These are phyloP conservation scores for Leuciscus waleckii DNA, from an alignment of 2,797 vertebrate species.

Conservation along the genomic window DNA sequence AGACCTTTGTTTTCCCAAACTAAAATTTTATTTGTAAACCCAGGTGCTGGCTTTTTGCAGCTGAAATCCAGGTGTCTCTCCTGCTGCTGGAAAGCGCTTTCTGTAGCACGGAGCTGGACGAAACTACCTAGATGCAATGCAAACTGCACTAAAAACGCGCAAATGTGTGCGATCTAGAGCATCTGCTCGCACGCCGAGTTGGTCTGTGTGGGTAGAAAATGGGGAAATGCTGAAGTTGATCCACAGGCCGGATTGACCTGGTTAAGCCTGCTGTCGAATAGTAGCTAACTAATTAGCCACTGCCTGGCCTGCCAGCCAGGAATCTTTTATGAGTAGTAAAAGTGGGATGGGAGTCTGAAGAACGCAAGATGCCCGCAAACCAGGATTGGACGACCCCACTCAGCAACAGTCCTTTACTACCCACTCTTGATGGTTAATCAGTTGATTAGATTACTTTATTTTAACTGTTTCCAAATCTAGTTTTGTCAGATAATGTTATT, in stretches of 20 bases:
- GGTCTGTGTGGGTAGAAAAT: not conserved
- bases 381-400: constrained; percentile 46
- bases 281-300: constrained; percentile 54
- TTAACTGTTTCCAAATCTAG: not conserved
- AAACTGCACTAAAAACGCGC: constrained; percentile 22
- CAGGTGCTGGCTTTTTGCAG: not conserved
- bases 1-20: not conserved
- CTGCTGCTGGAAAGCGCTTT: constrained; percentile 14
- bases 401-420: constrained; percentile 14
- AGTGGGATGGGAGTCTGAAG: constrained; percentile 59
- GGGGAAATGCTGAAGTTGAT: not conserved
- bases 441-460: constrained; percentile 17
- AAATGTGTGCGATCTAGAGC: constrained; percentile 7
- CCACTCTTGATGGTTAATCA: not conserved
- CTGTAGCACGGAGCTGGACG: constrained; percentile 15
- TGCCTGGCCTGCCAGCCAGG: constrained; percentile 60
- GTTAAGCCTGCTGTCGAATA: constrained; percentile 35
- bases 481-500: constrained; percentile 11
- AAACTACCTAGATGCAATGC: constrained; percentile 22
- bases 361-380: constrained; percentile 49
- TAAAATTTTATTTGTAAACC: not conserved
- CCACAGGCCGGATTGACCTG: constrained; percentile 34
- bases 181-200: not conserved
- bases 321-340: constrained; percentile 48
- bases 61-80: constrained; percentile 33